These are phyloP conservation scores for Ictidomys tridecemlineatus DNA, from an alignment of 2,113 vertebrate species.

Conservation along the genomic window DNA sequence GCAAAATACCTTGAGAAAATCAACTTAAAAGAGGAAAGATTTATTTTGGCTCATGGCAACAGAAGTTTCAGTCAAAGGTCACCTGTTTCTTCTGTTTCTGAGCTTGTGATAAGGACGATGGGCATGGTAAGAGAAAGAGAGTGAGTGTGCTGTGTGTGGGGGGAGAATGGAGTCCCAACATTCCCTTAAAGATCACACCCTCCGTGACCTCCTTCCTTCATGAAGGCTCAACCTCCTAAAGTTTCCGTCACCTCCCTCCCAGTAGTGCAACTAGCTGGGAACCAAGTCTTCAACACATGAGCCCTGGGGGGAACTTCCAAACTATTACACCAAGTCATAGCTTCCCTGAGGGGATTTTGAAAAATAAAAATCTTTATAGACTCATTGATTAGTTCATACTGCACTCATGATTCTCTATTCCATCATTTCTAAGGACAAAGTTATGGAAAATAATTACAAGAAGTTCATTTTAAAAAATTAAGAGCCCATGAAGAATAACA, in stretches of 20 bases:
- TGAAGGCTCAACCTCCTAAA: neutral
- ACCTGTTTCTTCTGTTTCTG: neutral
- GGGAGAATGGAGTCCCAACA: neutral
- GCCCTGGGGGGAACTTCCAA: neutral
- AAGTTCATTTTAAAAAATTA: neutral
- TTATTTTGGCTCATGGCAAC: neutral
- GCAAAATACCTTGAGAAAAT: neutral
- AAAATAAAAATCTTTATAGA: slow-evolving; percentile 2
- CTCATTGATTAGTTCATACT: neutral
- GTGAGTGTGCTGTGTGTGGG: no score
- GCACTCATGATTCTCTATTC: neutral
- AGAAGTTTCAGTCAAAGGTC: neutral
- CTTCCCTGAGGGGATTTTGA: slow-evolving; percentile 15
- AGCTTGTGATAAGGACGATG: neutral
- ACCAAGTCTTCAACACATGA: neutral
- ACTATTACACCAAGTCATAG: neutral
- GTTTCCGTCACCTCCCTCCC: neutral
- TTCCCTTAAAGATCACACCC: neutral
- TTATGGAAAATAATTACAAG: neutral
- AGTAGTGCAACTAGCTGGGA: neutral
- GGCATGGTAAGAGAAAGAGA: neutral
- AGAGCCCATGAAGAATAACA: slow-evolving; percentile 9
- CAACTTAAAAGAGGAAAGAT: neutral
- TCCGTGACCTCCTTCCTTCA: no score
- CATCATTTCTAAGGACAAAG: slow-evolving; percentile 28